Conservation (phyloP, 2,797 vertebrate genomes). For the Gymnothorax javanicus region DNA sequence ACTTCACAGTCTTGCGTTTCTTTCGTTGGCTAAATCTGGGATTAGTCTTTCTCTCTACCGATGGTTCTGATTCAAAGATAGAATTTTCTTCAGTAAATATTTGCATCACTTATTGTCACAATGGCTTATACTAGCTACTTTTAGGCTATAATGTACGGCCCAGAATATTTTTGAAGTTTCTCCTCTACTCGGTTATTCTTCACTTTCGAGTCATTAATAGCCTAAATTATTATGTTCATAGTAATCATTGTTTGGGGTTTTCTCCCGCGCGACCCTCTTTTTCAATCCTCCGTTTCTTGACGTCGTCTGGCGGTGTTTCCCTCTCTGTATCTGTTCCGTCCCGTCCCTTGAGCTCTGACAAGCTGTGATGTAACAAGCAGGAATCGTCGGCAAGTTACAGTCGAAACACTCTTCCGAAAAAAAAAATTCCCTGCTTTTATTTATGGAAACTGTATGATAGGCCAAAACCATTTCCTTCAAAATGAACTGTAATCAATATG, state of each 20-base stretch:
- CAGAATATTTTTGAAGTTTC: constrained; percentile 9
- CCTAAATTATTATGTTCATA: constrained; percentile 24
- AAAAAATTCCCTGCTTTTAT: not conserved
- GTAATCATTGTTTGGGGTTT: constrained; percentile 18
- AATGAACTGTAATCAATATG: not conserved
- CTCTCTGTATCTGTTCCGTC: constrained; percentile 47
- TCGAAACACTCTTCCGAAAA: not conserved
- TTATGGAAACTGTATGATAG: not conserved
- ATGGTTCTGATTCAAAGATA: constrained; percentile 11
- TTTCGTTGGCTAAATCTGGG: not conserved
- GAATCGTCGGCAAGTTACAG: constrained; percentile 49
- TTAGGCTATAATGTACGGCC: not conserved
- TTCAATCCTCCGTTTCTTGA: constrained; percentile 49
- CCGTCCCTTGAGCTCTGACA: constrained; percentile 45
- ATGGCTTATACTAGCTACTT: not conserved
- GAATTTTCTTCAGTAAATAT: constrained; percentile 17
- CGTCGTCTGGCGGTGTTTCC: constrained; percentile 62
- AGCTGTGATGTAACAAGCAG: constrained; percentile 64
- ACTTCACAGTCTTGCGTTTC: constrained; percentile 19
- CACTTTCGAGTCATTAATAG: not conserved
- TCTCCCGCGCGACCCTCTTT: constrained; percentile 29
- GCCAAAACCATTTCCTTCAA: too few relatives aligned
- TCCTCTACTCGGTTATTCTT: not conserved
- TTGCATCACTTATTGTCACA: constrained; percentile 9
- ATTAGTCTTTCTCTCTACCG: not conserved